Evolutionary conservation across 1,140 invertebrate genomes (phyloP).

Genomic region (Matsumurasca onukii): DNA sequence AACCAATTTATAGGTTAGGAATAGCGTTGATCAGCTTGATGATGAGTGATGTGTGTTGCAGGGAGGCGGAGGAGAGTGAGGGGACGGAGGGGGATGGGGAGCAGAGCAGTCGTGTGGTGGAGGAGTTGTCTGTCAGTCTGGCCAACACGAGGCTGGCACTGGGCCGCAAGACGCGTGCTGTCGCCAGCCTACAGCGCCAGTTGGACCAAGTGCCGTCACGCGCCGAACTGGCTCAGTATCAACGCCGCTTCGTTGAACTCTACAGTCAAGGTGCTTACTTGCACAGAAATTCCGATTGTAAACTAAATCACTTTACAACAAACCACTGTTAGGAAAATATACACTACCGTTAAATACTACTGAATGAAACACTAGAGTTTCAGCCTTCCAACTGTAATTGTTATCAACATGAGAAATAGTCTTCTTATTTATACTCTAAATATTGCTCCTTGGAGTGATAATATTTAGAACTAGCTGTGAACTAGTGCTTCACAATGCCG

Average conservation of each 20-base stretch:
- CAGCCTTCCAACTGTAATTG: too few relatives aligned
- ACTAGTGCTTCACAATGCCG: too few relatives aligned
- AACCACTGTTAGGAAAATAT: neutral
- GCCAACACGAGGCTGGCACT: conserved; percentile 60
- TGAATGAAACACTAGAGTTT: neutral
- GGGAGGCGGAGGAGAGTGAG: conserved; percentile 53
- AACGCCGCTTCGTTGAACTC: conserved; percentile 91
- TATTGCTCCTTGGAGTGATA: too few relatives aligned
- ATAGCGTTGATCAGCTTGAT: too few relatives aligned
- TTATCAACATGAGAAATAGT: too few relatives aligned
- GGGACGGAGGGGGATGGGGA: conserved; percentile 23
- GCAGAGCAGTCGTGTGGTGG: conserved; percentile 51
- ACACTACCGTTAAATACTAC: neutral
- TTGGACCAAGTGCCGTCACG: conserved; percentile 90
- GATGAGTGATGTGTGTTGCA: conserved; percentile 40
- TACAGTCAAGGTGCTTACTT: conserved; percentile 83
- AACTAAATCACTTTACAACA: neutral
- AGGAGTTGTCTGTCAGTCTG: conserved; percentile 59
- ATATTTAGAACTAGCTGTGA: too few relatives aligned
- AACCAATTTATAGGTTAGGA: too few relatives aligned
- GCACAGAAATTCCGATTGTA: conserved; percentile 16
- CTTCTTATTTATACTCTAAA: too few relatives aligned
- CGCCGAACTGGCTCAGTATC: conserved; percentile 93
- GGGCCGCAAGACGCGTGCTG: conserved; percentile 80
- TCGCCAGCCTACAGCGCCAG: conserved; percentile 73